phyloP scores from a whole-genome alignment of 2,888 invertebrate genomes.

The Athalia circularis region DNA sequence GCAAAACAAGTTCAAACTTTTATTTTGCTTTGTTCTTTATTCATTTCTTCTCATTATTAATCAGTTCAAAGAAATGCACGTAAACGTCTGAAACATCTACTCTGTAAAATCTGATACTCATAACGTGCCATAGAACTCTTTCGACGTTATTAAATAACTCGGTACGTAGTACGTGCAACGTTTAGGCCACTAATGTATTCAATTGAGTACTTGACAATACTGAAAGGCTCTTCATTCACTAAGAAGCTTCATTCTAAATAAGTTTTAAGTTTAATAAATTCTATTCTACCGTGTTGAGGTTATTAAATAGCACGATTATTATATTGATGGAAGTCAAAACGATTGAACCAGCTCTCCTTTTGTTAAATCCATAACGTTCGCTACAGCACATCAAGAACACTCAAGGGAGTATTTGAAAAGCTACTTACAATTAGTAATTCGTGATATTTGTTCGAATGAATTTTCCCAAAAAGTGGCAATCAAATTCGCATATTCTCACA shows the following conservation, averaged over 20 bases:
- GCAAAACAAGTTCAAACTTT: not conserved
- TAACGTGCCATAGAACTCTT: too few relatives aligned
- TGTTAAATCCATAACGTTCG: too few relatives aligned
- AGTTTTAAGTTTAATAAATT: not conserved
- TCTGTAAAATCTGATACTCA: too few relatives aligned
- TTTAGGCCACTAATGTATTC: not conserved
- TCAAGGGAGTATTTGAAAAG: too few relatives aligned
- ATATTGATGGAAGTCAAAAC: not conserved
- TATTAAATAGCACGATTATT: not conserved
- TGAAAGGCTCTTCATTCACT: not conserved
- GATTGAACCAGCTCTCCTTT: too few relatives aligned
- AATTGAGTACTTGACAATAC: constrained; percentile 5
- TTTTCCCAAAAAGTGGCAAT: too few relatives aligned
- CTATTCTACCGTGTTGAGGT: not conserved
- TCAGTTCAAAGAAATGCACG: too few relatives aligned
- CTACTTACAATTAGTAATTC: too few relatives aligned
- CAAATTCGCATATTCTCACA: too few relatives aligned
- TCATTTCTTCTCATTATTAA: not conserved
- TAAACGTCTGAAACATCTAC: too few relatives aligned
- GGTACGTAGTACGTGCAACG: not conserved
- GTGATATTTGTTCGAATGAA: too few relatives aligned
- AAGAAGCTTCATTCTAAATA: constrained; percentile 5
- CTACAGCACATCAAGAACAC: too few relatives aligned
- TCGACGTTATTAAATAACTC: not conserved
- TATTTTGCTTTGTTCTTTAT: not conserved